Base-by-base conservation (phyloP, 2,888 invertebrate species). In the Gryllus longicercus region DNA sequence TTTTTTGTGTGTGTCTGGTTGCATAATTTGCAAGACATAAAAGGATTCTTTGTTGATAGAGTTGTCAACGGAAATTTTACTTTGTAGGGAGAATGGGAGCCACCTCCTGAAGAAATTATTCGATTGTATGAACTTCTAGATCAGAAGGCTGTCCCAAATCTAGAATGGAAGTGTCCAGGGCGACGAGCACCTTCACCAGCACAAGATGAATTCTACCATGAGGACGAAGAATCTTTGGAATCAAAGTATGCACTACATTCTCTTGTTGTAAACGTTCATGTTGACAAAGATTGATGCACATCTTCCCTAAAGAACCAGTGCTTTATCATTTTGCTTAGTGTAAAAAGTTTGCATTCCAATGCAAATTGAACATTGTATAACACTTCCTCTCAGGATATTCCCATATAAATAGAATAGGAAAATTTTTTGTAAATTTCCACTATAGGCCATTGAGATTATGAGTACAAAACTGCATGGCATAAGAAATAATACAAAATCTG, bases 141-240 rank as follows among this genome's bases (percentile, higher is more conserved):
- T 82, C 83, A 84, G 25, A 82, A 82, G 25, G 82, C 83, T 80
- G 90, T 92, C 50, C 88, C 94, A 38, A 91, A 92, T 81, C 86
- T 96, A 1, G 92, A 93, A 83, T 96, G 95, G 95, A 93, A 93
- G 85, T 94, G 94, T 85, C 94, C 94, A 0, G 96, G 95, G 0
- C 90, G 95, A 82, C 88, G 94, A 80, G 90, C 93, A 5, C 94
- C 93, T 3, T 93, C 94, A 0, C 94, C 95, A 0, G 89, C 92
- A 49, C 84, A 84, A 77, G 83, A 84, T n/a, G 83, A 84, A 25
- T 84, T 84, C 38, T 85, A 85, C 21, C 84, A 83, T 21, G 84
- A 84, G 74, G 85, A 85, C 80, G 83, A 85, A 79, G 83, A 83
- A 78, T 77, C 77, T 74, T 76, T 78, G n/a, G 82, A 83, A 25